phyloP scores from a whole-genome alignment of 1,140 invertebrate genomes.

The Anoplophora glabripennis region DNA sequence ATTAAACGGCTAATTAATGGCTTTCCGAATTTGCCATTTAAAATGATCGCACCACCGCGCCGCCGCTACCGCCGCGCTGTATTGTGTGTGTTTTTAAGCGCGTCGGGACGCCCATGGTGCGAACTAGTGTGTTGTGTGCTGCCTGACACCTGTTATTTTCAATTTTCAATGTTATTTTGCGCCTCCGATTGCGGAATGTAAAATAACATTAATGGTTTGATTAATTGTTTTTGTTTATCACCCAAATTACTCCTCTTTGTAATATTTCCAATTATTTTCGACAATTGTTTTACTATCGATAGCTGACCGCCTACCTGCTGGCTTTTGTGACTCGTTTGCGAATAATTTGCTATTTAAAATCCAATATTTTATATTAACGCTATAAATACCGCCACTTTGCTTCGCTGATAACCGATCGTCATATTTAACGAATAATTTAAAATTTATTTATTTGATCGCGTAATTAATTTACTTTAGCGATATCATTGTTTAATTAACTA shows the following conservation, averaged over 20 bases:
- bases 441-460: too few species aligned
- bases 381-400: too few species aligned
- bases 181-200: slow-evolving; percentile 31
- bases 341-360: slow-evolving; percentile 8
- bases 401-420: too few species aligned
- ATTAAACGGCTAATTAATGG: slow-evolving; percentile 41
- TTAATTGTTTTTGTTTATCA: slow-evolving; percentile 44
- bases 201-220: slow-evolving; percentile 41
- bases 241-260: slow-evolving; percentile 41
- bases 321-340: slow-evolving; percentile 5
- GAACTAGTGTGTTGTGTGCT: slow-evolving; percentile 22
- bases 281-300: slow-evolving; percentile 25
- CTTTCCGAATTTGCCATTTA: slow-evolving; percentile 33
- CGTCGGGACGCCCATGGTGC: slow-evolving; percentile 32
- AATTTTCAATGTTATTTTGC: slow-evolving; percentile 39
- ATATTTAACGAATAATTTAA: too few species aligned
- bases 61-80: background rate
- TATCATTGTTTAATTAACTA: too few species aligned
- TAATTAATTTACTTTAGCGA: too few species aligned
- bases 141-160: slow-evolving; percentile 44
- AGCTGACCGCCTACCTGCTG: slow-evolving; percentile 1
- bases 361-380: background rate
- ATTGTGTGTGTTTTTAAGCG: slow-evolving; percentile 26
- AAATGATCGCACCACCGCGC: slow-evolving; percentile 27
- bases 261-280: slow-evolving; percentile 40